Base-by-base conservation (phyloP, 2,888 invertebrate species). In the Meandrusa payeni region DNA sequence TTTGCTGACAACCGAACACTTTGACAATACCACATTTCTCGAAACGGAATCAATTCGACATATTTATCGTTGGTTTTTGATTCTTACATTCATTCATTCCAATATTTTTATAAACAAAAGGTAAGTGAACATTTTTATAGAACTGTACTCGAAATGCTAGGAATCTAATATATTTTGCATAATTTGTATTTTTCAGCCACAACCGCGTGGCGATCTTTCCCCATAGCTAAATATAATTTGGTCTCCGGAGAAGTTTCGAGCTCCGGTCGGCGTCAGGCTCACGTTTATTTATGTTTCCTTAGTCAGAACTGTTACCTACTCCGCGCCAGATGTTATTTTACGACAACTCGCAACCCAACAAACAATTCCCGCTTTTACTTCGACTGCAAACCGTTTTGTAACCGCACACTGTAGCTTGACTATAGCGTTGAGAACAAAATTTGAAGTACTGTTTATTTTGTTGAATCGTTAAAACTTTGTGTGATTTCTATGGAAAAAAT, bases 221-320 rank as follows among this genome's bases (percentile, higher is more conserved):
- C 31, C 37, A 19, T 26, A 39, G 41, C 39, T 51, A 48, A 47
- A 62, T 66, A 63, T 57, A 59, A 55, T 59, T 54, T 48, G 48
- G 37, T 55, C 47, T 51, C 52, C 50, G 47, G 43, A 53, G 53
- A 59, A 54, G 54, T 53, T 47, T 42, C 55, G 59, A 64, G 62
- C 61, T 62, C 57, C 59, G 59, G 62, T 59, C 66, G 65, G 60
- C 64, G 69, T 61, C 60, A 67, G 69, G 59, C 72, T 70, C 68
- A 67, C 73, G 79, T 81, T 85, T 85, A 83, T 86, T 85, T 85
- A 80, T 78, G 80, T 82, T 79, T 74, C 76, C 76, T 79, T 74
- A 76, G 77, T 76, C 79, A 77, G 76, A 76, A 76, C 66, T 71
- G 66, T 73, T 79, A 75, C 81, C 79, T 79, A 72, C 76, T 73